phyloP scores from a whole-genome alignment of 2,797 vertebrate species.

The Leucoraja ocellata region DNA sequence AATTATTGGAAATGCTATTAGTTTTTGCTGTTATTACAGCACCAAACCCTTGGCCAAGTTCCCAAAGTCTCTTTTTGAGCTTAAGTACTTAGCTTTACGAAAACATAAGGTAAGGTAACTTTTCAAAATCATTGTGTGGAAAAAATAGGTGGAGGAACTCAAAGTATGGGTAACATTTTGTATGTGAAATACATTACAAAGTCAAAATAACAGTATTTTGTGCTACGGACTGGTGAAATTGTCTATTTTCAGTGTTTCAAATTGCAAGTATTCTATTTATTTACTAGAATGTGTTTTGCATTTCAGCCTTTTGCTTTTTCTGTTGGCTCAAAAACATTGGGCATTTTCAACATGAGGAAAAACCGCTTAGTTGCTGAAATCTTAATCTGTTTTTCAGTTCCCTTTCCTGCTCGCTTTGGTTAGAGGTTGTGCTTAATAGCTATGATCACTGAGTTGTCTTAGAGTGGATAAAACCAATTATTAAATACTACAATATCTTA shows the following conservation, averaged over 20 bases:
- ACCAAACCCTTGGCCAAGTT: too few species aligned
- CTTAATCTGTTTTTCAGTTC: conserved; percentile 41
- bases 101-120: background rate
- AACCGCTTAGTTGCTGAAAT: conserved; percentile 41
- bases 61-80: too few species aligned
- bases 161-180: background rate
- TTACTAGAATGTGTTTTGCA: background rate
- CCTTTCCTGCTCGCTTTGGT: background rate
- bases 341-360: conserved; percentile 21
- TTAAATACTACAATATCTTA: background rate
- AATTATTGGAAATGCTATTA: too few species aligned
- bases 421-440: conserved; percentile 8
- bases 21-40: too few species aligned
- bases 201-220: background rate
- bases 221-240: background rate
- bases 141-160: background rate
- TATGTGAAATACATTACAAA: background rate
- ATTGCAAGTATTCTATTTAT: background rate
- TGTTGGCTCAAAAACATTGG: background rate
- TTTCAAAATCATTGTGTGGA: background rate
- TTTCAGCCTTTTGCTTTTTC: background rate
- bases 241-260: background rate
- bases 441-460: background rate
- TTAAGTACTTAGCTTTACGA: background rate
- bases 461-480: background rate